Percentiles rank a stretch among this genome's conserved stretches.
Evolutionary conservation across 2,888 invertebrate genomes (phyloP).

Genomic region (Drosophila putrida): DNA sequence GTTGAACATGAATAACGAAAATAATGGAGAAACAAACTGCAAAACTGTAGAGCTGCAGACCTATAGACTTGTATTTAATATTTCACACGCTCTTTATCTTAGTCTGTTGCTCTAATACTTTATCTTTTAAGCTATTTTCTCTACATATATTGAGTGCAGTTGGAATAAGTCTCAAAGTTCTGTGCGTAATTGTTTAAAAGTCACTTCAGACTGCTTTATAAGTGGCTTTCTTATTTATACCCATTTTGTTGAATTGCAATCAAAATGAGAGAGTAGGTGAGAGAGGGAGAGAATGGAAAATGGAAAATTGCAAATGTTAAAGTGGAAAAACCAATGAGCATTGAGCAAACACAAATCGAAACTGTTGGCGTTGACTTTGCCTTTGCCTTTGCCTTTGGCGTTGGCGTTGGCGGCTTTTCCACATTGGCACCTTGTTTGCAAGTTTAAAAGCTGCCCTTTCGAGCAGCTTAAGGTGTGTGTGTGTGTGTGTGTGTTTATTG

Average conservation of each 20-base stretch:
- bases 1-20: conserved; percentile 45
- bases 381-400: conserved; percentile 16
- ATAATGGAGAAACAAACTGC: neutral
- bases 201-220: conserved; percentile 52
- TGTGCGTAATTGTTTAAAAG: conserved; percentile 43
- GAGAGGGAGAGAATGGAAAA: conserved; percentile 7
- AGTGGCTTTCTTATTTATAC: conserved; percentile 62
- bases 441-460: conserved; percentile 71
- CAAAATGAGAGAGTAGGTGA: conserved; percentile 11
- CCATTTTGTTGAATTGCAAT: conserved; percentile 52
- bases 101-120: too few relatives aligned
- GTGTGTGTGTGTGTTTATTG: conserved; percentile 22
- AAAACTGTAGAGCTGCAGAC: neutral
- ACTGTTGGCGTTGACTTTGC: conserved; percentile 34
- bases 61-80: conserved; percentile 7
- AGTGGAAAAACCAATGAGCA: conserved; percentile 61
- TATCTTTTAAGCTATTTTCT: neutral
- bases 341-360: conserved; percentile 68
- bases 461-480: conserved; percentile 47
- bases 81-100: conserved; percentile 5
- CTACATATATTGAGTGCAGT: conserved; percentile 2
- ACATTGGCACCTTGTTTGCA: conserved; percentile 73
- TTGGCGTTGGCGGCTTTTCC: conserved; percentile 64
- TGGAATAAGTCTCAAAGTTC: neutral
- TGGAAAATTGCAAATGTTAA: conserved; percentile 39